phyloP scores from a whole-genome alignment of 2,888 invertebrate species.

The Trilocha varians region DNA sequence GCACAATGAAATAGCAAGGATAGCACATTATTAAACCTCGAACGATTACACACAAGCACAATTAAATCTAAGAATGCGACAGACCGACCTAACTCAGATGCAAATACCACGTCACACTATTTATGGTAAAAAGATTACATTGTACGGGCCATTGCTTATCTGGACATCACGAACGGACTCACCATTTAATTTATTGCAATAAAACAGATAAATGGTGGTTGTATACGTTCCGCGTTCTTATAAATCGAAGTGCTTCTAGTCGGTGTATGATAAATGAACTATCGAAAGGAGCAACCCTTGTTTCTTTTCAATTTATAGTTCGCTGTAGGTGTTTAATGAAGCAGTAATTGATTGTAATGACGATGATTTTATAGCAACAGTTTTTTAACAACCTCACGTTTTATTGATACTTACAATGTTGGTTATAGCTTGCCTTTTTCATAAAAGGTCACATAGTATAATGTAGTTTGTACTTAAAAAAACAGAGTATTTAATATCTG shows the following conservation, averaged over 20 bases:
- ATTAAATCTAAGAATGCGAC: constrained; percentile 45
- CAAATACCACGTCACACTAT: constrained; percentile 61
- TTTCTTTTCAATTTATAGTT: constrained; percentile 31
- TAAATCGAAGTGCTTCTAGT: constrained; percentile 34
- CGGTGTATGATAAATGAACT: constrained; percentile 42
- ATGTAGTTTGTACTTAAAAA: no score
- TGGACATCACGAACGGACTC: constrained; percentile 54
- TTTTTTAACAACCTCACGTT: no score
- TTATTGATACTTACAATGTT: no score
- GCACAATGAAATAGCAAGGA: constrained; percentile 64
- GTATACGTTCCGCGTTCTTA: constrained; percentile 61
- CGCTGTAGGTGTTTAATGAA: constrained; percentile 22
- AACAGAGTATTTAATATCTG: no score
- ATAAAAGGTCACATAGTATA: no score
- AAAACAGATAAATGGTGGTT: constrained; percentile 61
- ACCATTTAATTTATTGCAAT: constrained; percentile 68
- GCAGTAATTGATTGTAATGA: constrained; percentile 25
- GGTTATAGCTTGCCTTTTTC: no score
- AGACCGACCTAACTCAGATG: constrained; percentile 56
- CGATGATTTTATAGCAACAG: constrained; percentile 1
- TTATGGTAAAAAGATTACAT: constrained; percentile 71
- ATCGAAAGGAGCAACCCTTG: constrained; percentile 32
- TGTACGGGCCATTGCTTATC: constrained; percentile 62
- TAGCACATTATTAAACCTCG: constrained; percentile 47
- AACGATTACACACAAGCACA: constrained; percentile 40